Conservation (phyloP, 2,113 vertebrate genomes). For the Anhinga anhinga region DNA sequence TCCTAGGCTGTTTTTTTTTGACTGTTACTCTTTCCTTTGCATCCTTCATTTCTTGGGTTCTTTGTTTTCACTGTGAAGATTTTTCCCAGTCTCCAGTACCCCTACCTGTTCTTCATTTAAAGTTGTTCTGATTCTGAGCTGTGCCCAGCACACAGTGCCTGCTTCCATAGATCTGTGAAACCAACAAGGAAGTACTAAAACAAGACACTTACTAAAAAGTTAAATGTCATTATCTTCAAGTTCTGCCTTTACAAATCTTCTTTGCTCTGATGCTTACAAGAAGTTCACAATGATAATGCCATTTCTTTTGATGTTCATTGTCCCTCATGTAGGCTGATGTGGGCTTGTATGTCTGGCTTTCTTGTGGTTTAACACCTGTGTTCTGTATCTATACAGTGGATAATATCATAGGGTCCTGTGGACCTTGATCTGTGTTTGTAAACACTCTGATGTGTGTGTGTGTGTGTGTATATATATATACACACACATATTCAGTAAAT, state of each 20-base stretch:
- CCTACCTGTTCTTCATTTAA: background rate
- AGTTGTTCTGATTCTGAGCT: background rate
- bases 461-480: too few species aligned
- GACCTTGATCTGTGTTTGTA: rapidly evolving
- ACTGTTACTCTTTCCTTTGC: background rate
- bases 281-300: background rate
- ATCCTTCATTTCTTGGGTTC: background rate
- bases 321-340: rapidly evolving
- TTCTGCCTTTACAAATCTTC: background rate
- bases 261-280: background rate
- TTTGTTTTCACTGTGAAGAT: background rate
- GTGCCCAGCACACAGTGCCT: background rate
- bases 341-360: background rate
- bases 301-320: background rate
- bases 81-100: background rate
- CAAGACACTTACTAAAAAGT: background rate
- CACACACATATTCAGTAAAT: background rate
- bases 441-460: background rate
- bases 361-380: background rate
- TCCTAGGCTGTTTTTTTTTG: background rate
- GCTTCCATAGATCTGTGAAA: background rate
- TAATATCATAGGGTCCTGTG: background rate
- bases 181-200: background rate
- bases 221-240: background rate
- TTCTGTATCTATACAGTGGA: background rate